Base-by-base conservation (phyloP, 2,113 vertebrate genomes). In the Psephotus haematonotus region DNA sequence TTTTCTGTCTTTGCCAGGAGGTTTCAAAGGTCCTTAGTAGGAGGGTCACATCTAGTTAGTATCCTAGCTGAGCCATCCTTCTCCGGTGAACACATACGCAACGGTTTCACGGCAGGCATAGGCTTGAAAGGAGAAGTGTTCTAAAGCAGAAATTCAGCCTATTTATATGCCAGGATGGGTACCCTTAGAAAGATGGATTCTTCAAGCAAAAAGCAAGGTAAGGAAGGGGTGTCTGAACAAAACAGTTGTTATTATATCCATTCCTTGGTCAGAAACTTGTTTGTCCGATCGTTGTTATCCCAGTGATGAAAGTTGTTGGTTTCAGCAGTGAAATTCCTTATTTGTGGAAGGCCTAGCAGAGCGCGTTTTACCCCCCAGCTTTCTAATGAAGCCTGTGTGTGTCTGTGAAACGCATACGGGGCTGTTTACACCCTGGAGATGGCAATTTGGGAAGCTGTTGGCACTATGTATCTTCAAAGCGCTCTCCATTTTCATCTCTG, bases 401-500 rank as follows among this genome's bases (percentile, higher is more conserved):
- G 72, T 41, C 59, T 29, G 57, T 63, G 41, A 67, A 78, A 39
- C 1, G 2, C 50, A 7, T 19, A 39, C 1, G 3, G 62, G 28
- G 78, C 86, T 90, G 27, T 86, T 76, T 82, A 89, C 77, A 79
- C 83, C 86, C 74, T 53, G 70, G 82, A 84, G 88, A 82, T 74
- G 44, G 44, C 88, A 82, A 94, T 96, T 93, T 92, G 84, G 60
- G 69, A 92, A 94, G 50, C 88, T 74, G 83, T 80, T 91, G 57
- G 91, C 79, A 63, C 83, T 77, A 85, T 10, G 3, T 57, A 22
- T 77, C 91, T 95, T 82, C 91, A 92, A 93, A 96, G 77, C 3
- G 1, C 46, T 94, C 81, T 91, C 93, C 81, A 72, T 96, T 96
- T 94, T 96, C 92, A 59, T 96, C 91, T 88, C 83, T 64, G 70